These are phyloP conservation scores for Dolichallabes microphthalmus DNA, from an alignment of 2,113 vertebrate genomes.

Conservation along the genomic window DNA sequence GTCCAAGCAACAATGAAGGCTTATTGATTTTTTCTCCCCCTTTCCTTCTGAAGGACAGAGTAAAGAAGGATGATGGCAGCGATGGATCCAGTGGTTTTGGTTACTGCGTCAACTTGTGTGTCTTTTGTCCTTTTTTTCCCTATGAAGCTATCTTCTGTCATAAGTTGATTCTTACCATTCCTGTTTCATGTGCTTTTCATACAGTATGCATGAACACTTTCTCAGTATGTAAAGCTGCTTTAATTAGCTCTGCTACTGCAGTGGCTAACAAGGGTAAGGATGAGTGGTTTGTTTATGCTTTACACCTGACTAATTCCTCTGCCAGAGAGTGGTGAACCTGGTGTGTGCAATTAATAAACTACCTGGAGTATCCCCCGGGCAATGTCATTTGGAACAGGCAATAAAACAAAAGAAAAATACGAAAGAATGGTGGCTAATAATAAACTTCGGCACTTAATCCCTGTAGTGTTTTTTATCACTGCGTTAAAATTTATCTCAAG, in stretches of 20 bases:
- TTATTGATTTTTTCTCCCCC: slow-evolving; percentile 59
- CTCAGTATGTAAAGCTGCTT: slow-evolving; percentile 46
- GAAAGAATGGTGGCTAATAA: slow-evolving; percentile 19
- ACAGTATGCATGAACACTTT: slow-evolving; percentile 23
- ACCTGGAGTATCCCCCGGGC: slow-evolving; percentile 50
- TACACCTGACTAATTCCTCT: slow-evolving; percentile 61
- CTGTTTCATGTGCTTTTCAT: not conserved
- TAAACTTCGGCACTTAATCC: slow-evolving; percentile 11
- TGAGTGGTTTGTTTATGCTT: slow-evolving; percentile 56
- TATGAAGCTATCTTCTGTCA: not conserved
- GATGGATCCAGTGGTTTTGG: not conserved
- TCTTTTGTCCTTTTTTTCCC: not conserved
- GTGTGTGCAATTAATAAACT: slow-evolving; percentile 57
- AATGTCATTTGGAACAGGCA: slow-evolving; percentile 52
- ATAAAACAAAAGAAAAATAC: slow-evolving; percentile 30
- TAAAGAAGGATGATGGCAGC: slow-evolving; percentile 34
- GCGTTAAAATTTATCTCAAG: slow-evolving; percentile 6
- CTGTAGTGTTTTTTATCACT: slow-evolving; percentile 9
- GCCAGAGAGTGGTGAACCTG: slow-evolving; percentile 58
- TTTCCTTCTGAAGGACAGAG: slow-evolving; percentile 63
- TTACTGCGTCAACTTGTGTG: not conserved
- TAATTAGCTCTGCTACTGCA: slow-evolving; percentile 59
- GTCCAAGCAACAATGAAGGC: slow-evolving; percentile 58
- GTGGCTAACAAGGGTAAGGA: slow-evolving; percentile 60
- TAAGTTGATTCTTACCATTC: not conserved